Conservation (phyloP, 2,113 vertebrate species). For the Leiothrix lutea region DNA sequence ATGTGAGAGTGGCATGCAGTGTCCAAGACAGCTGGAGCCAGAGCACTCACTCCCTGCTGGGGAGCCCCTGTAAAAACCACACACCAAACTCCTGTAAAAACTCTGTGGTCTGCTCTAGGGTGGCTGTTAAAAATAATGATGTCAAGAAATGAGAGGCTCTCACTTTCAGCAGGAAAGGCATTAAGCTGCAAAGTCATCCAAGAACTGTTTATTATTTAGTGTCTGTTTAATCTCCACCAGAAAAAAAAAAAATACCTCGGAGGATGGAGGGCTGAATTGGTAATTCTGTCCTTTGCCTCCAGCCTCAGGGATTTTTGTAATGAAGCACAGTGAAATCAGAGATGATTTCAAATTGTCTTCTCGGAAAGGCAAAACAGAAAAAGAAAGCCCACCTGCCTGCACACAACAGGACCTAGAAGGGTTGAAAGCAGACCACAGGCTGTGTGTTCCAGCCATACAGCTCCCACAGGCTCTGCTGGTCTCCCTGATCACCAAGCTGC, state of each 20-base stretch:
- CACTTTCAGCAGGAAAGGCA: not conserved
- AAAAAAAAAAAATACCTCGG: not conserved
- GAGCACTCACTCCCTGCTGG: fast-evolving
- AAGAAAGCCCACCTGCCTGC: not conserved
- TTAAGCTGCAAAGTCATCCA: not conserved
- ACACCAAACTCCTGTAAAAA: not conserved
- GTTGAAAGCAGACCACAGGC: not conserved
- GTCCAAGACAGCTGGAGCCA: not conserved
- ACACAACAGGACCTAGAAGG: not conserved
- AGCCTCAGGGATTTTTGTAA: not conserved
- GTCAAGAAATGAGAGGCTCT: not conserved
- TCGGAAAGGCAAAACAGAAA: not conserved
- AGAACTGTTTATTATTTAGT: not conserved
- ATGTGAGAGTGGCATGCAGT: fast-evolving
- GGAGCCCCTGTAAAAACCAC: not conserved
- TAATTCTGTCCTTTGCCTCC: not conserved
- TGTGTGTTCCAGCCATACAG: not conserved
- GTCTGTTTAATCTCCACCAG: not conserved
- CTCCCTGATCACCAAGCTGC: not conserved
- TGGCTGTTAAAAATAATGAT: not conserved
- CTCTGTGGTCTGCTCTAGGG: not conserved
- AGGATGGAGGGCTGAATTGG: not conserved
- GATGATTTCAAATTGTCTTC: not conserved
- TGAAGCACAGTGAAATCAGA: not conserved
- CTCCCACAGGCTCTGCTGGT: not conserved